These are phyloP conservation scores for Daboia siamensis DNA, from an alignment of 2,113 vertebrate genomes.

Conservation along the genomic window DNA sequence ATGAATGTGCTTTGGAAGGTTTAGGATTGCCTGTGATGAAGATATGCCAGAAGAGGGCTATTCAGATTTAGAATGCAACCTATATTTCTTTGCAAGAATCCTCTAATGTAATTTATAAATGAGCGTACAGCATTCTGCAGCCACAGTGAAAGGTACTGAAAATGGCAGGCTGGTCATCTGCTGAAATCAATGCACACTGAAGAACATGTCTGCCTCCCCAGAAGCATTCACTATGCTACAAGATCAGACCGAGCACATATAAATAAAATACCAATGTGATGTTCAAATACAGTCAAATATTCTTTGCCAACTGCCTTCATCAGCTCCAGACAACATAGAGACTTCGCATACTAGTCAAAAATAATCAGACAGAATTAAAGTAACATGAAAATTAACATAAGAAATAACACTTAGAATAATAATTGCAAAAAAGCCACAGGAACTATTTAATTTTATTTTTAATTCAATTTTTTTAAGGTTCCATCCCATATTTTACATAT, in stretches of 20 bases:
- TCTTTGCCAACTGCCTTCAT: conserved; percentile 2
- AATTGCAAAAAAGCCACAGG: not conserved
- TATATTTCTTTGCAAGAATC: conserved; percentile 17
- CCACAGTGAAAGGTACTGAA: conserved; percentile 32
- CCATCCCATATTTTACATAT: not conserved
- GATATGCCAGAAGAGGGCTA: conserved; percentile 7
- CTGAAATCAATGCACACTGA: conserved; percentile 25
- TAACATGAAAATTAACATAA: not conserved
- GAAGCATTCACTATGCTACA: conserved; percentile 12
- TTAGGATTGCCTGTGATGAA: not conserved
- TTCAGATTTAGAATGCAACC: conserved; percentile 15
- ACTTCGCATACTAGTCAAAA: not conserved
- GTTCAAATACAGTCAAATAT: conserved; percentile 21
- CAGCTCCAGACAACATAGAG: not conserved
- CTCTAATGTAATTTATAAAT: conserved; percentile 39
- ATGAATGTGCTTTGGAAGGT: conserved; percentile 11
- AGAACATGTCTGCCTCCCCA: conserved; percentile 36
- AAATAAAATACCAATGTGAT: conserved; percentile 12
- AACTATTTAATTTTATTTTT: not conserved
- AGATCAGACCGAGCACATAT: not conserved
- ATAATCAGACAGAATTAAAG: not conserved
- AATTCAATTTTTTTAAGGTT: not conserved
- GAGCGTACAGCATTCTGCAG: conserved; percentile 18
- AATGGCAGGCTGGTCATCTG: conserved; percentile 2
- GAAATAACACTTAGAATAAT: not conserved